Evolutionary conservation across 2,888 invertebrate genomes (phyloP), one percentile per base, ranked within the genome.

Genomic region (Isotomurus palustris): DNA sequence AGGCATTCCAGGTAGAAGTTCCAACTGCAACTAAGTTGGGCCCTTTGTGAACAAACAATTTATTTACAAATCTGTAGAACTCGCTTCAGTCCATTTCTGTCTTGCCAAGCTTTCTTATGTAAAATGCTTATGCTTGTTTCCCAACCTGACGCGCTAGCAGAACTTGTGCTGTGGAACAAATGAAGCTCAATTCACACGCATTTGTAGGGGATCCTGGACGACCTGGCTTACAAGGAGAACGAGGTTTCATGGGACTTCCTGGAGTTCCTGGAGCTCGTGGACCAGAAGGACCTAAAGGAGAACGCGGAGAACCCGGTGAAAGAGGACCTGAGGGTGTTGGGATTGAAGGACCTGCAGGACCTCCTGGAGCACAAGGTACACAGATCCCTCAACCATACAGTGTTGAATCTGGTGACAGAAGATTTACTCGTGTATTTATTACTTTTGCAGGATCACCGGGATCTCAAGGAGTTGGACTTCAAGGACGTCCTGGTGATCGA

Each of bases 401-500:
- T n/a, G n/a, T n/a, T n/a, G n/a, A n/a, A n/a, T n/a, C n/a, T n/a
- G n/a, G n/a, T n/a, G n/a, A n/a, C n/a, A n/a, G n/a, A n/a, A n/a
- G n/a, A n/a, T n/a, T n/a, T n/a, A n/a, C n/a, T n/a, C n/a, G n/a
- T n/a, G n/a, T n/a, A 41, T 17, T 44, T 28, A 40, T 19, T 4
- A 48, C 22, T 41, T 44, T 69, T 71, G 41, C 73, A 76, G 87
- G 88, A 25, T 80, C 82, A n/a, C 78, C 83, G 8, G 91, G 91
- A 2, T 79, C 81, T 36, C 82, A 83, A 55, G 83, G 84, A 5
- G 75, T 81, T 60, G 84, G 84, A 21, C 61, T 78, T 25, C 80
- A 82, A 19, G 91, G 91, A n/a, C 79, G 86, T 72, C 79, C 81
- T 36, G 91, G 91, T 1, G 85, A 85, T 61, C 78, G 87, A 72